These are phyloP conservation scores for Notolabrus celidotus DNA, from an alignment of 2,797 vertebrate genomes.

Conservation along the genomic window DNA sequence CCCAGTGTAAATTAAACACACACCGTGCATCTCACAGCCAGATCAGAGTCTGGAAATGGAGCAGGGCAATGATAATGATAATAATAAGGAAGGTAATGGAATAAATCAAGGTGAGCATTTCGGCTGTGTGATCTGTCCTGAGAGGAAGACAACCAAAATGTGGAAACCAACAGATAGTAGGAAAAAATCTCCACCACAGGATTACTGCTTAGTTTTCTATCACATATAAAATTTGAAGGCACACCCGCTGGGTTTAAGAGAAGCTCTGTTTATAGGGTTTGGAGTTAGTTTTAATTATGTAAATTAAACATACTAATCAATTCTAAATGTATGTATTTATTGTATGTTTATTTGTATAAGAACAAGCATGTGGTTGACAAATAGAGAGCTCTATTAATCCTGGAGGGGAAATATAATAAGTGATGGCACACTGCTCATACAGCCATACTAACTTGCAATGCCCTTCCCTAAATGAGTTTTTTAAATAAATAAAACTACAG, in stretches of 20 bases:
- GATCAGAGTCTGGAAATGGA: conserved; percentile 74
- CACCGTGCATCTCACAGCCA: conserved; percentile 60
- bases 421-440: too few relatives aligned
- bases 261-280: background rate
- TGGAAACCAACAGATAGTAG: conserved; percentile 27
- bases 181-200: conserved; percentile 7
- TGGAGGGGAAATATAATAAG: too few relatives aligned
- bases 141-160: conserved; percentile 36
- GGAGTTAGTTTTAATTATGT: background rate
- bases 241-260: conserved; percentile 2
- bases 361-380: too few relatives aligned
- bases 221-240: conserved; percentile 8
- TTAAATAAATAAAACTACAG: too few relatives aligned
- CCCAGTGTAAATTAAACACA: conserved; percentile 81
- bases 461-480: too few relatives aligned
- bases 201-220: background rate
- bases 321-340: too few relatives aligned
- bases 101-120: conserved; percentile 70
- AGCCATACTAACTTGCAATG: too few relatives aligned
- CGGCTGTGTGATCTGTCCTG: conserved; percentile 44
- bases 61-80: conserved; percentile 59
- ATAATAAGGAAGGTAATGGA: conserved; percentile 72
- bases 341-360: too few relatives aligned
- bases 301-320: background rate
- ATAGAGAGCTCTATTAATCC: too few relatives aligned